Base-by-base conservation (phyloP, 2,888 invertebrate genomes). In the Epicampocera succincta region DNA sequence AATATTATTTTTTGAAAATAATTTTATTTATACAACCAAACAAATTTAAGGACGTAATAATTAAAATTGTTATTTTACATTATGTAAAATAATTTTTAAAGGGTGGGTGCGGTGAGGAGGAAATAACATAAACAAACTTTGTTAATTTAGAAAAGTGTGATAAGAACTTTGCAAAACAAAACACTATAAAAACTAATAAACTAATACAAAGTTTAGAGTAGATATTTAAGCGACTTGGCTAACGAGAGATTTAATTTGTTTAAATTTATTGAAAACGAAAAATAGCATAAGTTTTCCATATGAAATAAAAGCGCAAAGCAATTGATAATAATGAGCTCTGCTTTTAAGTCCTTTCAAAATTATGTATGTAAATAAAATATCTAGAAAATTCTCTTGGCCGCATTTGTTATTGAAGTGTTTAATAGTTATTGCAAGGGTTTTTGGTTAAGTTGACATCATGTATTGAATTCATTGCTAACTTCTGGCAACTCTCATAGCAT, bases 21-120 rank as follows among this genome's bases (percentile, higher is more conserved):
- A 5, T 13, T 17, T 25, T 29, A 33, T 19, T 1, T 29, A 29
- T 29, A 29, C 54, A 44, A 44, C 25, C 12, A 21, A 25, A 19
- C 11, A 69, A 66, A 40, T 75, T 33, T 74, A 60, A 44, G 13
- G 25, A 21, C 17, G 48, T 63, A 50, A 60, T 75, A 75, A 58
- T 68, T 60, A n/a, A 50, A 74, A 12, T 60, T 56, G 25, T 42
- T 61, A 56, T 42, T 68, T 19, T 56, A 3, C 73, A 56, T 17
- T 48, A n/a, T 58, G 13, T 52, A 12, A 33, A 46, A 54, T 33
- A 33, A 33, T 9, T 6, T 5, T 33, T 21, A 13, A n/a, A 6
- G 29, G 52, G 58, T 1, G 13, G 48, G 38, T 1, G n/a, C n/a
- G 17, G 38, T 1, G 65, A 9, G 33, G 17, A 19, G 12, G 48